These are phyloP conservation scores for Subanguina moxae DNA, from an alignment of 1,140 invertebrate genomes.

Conservation along the genomic window DNA sequence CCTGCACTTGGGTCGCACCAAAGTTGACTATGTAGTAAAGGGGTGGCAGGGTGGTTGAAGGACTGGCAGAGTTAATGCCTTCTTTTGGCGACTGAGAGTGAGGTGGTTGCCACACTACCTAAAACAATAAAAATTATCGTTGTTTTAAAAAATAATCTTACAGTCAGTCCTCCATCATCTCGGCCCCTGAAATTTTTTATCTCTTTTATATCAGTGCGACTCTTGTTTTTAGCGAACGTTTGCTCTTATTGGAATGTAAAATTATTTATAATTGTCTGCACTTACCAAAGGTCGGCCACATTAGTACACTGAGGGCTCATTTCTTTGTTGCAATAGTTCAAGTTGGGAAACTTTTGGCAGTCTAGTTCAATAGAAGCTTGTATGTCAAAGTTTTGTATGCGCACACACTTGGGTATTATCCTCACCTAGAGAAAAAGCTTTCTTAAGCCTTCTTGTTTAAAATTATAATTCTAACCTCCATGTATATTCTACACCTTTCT, in stretches of 20 bases:
- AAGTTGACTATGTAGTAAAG: slow-evolving; percentile 38
- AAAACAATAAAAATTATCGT: not conserved
- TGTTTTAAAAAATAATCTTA: slow-evolving; percentile 6
- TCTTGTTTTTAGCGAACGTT: too few relatives aligned
- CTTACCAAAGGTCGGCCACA: slow-evolving; percentile 39
- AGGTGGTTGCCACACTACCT: slow-evolving; percentile 36
- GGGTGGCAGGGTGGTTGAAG: slow-evolving; percentile 4
- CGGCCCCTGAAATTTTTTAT: slow-evolving; percentile 18
- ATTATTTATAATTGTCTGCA: too few relatives aligned
- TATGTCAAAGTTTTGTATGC: slow-evolving; percentile 42
- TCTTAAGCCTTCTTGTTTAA: slow-evolving; percentile 2
- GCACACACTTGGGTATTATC: slow-evolving; percentile 32
- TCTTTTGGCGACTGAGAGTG: not conserved
- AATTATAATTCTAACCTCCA: slow-evolving; percentile 42
- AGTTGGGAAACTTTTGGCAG: slow-evolving; percentile 41
- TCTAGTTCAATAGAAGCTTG: slow-evolving; percentile 43
- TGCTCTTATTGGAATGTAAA: too few relatives aligned
- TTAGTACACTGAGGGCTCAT: slow-evolving; percentile 37
- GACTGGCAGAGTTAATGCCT: slow-evolving; percentile 6
- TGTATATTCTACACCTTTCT: slow-evolving; percentile 38
- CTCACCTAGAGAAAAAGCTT: not conserved
- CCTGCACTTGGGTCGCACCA: slow-evolving; percentile 28
- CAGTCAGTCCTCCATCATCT: slow-evolving; percentile 33
- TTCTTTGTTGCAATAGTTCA: slow-evolving; percentile 41
- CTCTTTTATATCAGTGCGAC: too few relatives aligned